These are phyloP conservation scores for Lampris incognitus DNA, from an alignment of 2,113 vertebrate genomes.

Conservation along the genomic window DNA sequence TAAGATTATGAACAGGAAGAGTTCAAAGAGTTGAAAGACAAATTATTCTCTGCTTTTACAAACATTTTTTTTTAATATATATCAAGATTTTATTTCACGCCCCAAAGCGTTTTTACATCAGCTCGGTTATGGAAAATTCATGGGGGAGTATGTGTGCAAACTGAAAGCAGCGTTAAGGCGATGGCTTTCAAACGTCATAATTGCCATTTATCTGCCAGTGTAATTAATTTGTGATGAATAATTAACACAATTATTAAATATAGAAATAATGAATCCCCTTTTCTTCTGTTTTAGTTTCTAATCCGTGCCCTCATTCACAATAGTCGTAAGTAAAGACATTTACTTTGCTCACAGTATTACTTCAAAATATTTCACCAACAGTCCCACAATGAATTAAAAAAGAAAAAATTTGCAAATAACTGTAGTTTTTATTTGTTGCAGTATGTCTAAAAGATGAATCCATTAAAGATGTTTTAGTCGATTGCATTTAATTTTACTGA, in stretches of 20 bases:
- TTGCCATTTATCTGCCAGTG: conserved; percentile 57
- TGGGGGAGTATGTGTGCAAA: conserved; percentile 45
- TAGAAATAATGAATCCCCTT: conserved; percentile 25
- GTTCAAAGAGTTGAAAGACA: conserved; percentile 59
- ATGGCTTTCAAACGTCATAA: conserved; percentile 59
- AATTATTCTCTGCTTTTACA: conserved; percentile 61
- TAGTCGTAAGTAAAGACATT: too few relatives aligned
- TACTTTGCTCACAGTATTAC: too few relatives aligned
- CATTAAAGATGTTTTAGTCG: background rate
- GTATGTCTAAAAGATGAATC: background rate
- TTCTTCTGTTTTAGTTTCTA: conserved; percentile 22
- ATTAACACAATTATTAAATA: conserved; percentile 23
- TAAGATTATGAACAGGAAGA: conserved; percentile 15
- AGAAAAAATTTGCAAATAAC: background rate
- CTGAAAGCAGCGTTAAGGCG: conserved; percentile 58
- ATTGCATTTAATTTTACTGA: background rate
- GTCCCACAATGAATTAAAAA: background rate
- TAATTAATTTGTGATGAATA: conserved; percentile 10
- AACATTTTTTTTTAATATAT: conserved; percentile 69
- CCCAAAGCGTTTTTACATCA: conserved; percentile 77
- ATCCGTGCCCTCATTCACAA: conserved; percentile 7
- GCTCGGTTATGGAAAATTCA: conserved; percentile 67
- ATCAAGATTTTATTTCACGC: conserved; percentile 70
- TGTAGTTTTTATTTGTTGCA: background rate
- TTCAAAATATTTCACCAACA: too few relatives aligned